Base-by-base conservation (phyloP, 2,113 vertebrate species). In the Naja naja region DNA sequence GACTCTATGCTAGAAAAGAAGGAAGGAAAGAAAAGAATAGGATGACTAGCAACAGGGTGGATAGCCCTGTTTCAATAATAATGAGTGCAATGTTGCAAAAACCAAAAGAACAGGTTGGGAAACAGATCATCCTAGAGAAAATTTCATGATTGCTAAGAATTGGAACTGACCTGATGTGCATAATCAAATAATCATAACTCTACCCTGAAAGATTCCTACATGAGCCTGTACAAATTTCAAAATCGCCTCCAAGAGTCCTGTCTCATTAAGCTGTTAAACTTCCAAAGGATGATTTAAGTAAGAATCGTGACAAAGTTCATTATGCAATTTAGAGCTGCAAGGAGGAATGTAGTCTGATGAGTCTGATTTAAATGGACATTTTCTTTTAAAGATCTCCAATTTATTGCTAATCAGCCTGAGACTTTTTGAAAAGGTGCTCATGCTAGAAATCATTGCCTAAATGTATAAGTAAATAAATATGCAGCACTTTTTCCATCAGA, bases 391-490 rank as follows among this genome's bases (percentile, higher is more conserved):
- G 10, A 47, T 92, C 27, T 56, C 52, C n/a, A 81, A 45, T 53
- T 91, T 52, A 58, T 87, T 49, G 27, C 89, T 89, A 89, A 55
- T 55, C 87, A 56, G 16, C 60, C 14, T 64, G 52, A 81, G 60
- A 53, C 39, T 56, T 81, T n/a, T 55, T 64, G 39, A 12, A 47
- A 81, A 58, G 5, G 16, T 39, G 18, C 74, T 20, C 23, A 89
- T 34, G 49, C 23, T 89, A 81, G 34, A 92, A 16, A 55, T 81
- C 54, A 89, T 88, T 81, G 60, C 43, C n/a, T 92, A 81, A 92
- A 92, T 85, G 20, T 85, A 85, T 85, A 92, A 89, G 69, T 89
- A 85, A 92, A 92, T 92, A 88, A 92, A 69, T 92, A 92, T 58
- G 64, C 69, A 85, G 43, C 89, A 92, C 58, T 89, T 43, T 92